Percentiles rank a stretch among this genome's conserved stretches.
Evolutionary conservation across 2,113 vertebrate genomes (phyloP).

Genomic region (Rhinolophus ferrumequinum): DNA sequence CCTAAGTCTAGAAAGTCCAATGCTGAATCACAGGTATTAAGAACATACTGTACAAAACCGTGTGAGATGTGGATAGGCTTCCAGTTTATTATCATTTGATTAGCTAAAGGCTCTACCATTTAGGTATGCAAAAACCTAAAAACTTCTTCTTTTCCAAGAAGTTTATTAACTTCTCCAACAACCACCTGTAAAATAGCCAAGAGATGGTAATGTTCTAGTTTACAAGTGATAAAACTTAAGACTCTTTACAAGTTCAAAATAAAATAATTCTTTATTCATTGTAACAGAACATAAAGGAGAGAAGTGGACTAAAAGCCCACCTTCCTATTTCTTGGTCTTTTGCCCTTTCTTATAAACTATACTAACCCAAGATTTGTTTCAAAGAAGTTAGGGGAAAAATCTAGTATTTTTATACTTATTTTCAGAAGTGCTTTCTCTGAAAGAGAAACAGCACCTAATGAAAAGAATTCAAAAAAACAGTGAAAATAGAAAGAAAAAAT

Average conservation of each 20-base stretch:
- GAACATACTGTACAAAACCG: background rate
- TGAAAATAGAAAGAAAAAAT: background rate
- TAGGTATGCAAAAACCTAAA: background rate
- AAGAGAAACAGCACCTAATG: background rate
- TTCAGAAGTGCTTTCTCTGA: background rate
- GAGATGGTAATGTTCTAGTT: background rate
- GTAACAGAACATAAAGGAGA: background rate
- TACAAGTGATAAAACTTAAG: background rate
- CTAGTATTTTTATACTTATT: background rate
- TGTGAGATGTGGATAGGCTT: background rate
- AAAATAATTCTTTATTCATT: background rate
- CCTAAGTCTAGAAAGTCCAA: background rate
- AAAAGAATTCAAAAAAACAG: slow-evolving; percentile 14
- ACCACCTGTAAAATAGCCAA: background rate
- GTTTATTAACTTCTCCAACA: background rate
- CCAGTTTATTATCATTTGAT: background rate
- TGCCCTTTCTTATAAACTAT: background rate
- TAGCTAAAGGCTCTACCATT: background rate
- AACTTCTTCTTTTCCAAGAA: too few species aligned
- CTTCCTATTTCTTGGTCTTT: background rate
- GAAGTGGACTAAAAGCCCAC: background rate
- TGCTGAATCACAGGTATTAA: background rate
- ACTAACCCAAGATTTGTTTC: background rate
- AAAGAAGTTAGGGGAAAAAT: background rate
- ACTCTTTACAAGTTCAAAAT: background rate